Base-by-base conservation (phyloP, 2,888 invertebrate species). In the Sphecodes monilicornis region DNA sequence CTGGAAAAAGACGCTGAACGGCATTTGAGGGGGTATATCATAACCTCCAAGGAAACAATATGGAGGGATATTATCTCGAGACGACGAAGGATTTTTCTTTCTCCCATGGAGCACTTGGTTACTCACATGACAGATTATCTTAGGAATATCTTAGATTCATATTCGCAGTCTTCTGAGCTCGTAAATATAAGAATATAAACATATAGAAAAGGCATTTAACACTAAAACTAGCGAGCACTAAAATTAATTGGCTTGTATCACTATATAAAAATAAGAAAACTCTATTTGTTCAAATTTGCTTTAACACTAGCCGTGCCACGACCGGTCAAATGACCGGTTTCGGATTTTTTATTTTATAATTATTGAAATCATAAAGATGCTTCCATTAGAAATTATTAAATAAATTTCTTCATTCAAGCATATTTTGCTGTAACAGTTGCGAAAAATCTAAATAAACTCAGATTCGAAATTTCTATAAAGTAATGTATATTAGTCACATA, bases 41-140 rank as follows among this genome's bases (percentile, higher is more conserved):
- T 60, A 13, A 72, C 36, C 71, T 36, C 22, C 13, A n/a, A 57
- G 57, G 57, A 57, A 57, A 57, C 57, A 57, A 57, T 57, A 57
- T 57, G 57, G 26, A n/a, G 26, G 57, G 57, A 57, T 13, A 26
- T 57, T 57, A 57, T 26, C 26, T 57, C 26, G 57, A 57, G 26
- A 13, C 57, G 22, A 13, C 57, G n/a, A n/a, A 50, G 50, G 26
- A 57, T 57, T 57, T 57, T 57, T 13, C 13, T 57, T 57, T 26
- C 57, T 13, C 13, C 26, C 57, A 26, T 26, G 13, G 11, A 57
- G 57, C 13, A 57, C 57, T 57, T 26, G 57, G 26, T 26, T 57
- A 57, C 26, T 57, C n/a, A 10, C 26, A n/a, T 26, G 50, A n/a
- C n/a, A 50, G 50, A n/a, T 50, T 50, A 1, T n/a, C 10, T 50